Evolutionary conservation across 2,113 vertebrate genomes (phyloP), one percentile per base, ranked within the genome.

Genomic region (Cyphomyrus discorhynchus): DNA sequence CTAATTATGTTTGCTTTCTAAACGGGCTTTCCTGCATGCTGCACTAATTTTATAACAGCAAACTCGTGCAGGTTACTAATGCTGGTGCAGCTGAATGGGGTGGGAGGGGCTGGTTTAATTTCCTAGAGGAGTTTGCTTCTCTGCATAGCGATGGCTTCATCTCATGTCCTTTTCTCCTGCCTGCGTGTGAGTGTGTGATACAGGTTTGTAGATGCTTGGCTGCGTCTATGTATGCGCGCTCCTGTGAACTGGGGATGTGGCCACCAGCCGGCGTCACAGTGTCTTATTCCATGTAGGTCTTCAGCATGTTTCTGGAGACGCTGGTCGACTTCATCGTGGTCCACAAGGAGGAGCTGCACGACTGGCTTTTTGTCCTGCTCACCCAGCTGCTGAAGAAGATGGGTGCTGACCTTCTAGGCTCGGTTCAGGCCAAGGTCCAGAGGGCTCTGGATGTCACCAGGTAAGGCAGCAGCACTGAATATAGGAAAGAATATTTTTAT

Each of bases 251-350:
- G 10, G 21, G 39, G 6, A 17, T 52, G 9, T 19, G 80, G 89
- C 52, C 62, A 42, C 24, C n/a, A 24, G 2, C 24, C 80, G 0
- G 21, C 0, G 88, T 96, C 93, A 95, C 91, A 10, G 35, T 93
- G 19, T 35, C 50, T 39, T 24, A 21, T 58, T 35, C 24, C 58
- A n/a, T 91, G 6, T 94, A 98, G 98, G 98, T 98, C 49, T 98
- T 98, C 96, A 98, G 98, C 95, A 98, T 98, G 97, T 98, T 98
- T 94, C 95, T 98, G 95, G 98, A 98, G 94, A 98, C 97, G 0
- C 94, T 98, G 90, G 97, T 98, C 80, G 98, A 98, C 94, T 98
- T 98, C 94, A 96, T 98, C 90, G 93, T 95, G 66, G 95, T 98
- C 84, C 97, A 98, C 94, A 96, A 97, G 92, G 97, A 98, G 10